A percentile compares a stretch with the other conserved stretches of the same genome.
These are phyloP conservation scores for Rhinolophus ferrumequinum DNA, from an alignment of 2,113 vertebrate genomes.

Conservation along the genomic window DNA sequence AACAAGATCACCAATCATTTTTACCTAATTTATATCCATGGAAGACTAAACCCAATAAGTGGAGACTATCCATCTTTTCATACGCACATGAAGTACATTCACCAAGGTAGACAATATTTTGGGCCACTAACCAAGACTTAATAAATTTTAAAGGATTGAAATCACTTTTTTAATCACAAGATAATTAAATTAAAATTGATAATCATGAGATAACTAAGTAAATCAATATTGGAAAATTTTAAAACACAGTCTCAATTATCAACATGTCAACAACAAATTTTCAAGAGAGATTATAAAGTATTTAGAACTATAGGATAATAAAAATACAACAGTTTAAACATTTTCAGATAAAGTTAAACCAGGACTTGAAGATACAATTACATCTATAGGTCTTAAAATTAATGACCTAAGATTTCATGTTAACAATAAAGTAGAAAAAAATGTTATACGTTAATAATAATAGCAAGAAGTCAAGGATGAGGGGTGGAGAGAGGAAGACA, in stretches of 20 bases:
- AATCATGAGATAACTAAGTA: neutral
- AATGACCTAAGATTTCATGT: neutral
- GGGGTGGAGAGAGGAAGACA: too few relatives aligned
- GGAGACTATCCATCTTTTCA: neutral
- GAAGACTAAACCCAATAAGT: neutral
- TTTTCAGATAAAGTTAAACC: neutral
- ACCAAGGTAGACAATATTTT: neutral
- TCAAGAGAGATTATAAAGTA: neutral
- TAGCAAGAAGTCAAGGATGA: neutral
- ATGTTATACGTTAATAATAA: neutral
- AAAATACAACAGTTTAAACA: neutral
- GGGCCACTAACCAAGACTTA: neutral
- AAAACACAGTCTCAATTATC: neutral
- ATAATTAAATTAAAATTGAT: conserved; percentile 5
- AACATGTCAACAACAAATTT: neutral
- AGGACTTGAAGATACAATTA: neutral
- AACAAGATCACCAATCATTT: neutral
- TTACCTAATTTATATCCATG: neutral
- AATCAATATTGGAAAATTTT: neutral
- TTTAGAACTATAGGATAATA: neutral
- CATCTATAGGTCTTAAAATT: neutral
- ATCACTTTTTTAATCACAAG: neutral
- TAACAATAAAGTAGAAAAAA: neutral
- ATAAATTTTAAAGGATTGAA: neutral
- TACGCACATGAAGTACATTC: neutral